Base-by-base conservation (phyloP, 92 coral and sea anemone genomes). In the Pocillopora grandis region DNA sequence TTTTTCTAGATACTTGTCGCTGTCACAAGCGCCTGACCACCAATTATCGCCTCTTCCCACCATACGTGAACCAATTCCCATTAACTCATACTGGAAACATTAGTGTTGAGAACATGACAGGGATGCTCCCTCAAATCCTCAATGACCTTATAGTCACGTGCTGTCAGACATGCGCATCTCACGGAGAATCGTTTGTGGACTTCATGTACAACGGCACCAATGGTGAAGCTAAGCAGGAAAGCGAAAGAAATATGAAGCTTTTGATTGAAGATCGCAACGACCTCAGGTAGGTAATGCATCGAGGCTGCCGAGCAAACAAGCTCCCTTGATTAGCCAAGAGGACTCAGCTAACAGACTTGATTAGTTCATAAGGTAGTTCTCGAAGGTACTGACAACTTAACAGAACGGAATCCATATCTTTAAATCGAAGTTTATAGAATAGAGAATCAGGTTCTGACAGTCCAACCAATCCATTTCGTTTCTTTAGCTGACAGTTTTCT, bases 171-270 rank as follows among this genome's bases (percentile, higher is more conserved):
- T 94, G 98, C 70, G 84, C 85, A 67, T 78, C 84, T 18, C 98
- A 94, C 80, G 98, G 98, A 8, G 23, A 20, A 23, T 94, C 98
- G 13, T 91, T 84, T 65, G 91, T 94, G 33, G 94, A 92, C 79
- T 94, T 90, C 82, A 75, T 68, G 65, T 76, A 81, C 65, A 91
- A 94, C 60, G 94, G 98, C 72, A 66, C 84, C 17, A 86, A 90
- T 49, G 80, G 77, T 69, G 82, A 89, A 12, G 90, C 98, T 1
- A 78, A 49, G 64, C 90, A 88, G 31, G 58, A 73, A 31, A 90
- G 89, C 72, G 93, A 87, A 35, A 19, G 60, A 57, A 90, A 84
- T 2, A 93, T 94, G 66, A 86, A 90, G 55, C 49, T 42, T 10
- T 78, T 87, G 60, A 92, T 92, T 10, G 91, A 69, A 52, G 86